phyloP scores from a whole-genome alignment of 2,113 vertebrate species.

The Poeciliopsis prolifica region DNA sequence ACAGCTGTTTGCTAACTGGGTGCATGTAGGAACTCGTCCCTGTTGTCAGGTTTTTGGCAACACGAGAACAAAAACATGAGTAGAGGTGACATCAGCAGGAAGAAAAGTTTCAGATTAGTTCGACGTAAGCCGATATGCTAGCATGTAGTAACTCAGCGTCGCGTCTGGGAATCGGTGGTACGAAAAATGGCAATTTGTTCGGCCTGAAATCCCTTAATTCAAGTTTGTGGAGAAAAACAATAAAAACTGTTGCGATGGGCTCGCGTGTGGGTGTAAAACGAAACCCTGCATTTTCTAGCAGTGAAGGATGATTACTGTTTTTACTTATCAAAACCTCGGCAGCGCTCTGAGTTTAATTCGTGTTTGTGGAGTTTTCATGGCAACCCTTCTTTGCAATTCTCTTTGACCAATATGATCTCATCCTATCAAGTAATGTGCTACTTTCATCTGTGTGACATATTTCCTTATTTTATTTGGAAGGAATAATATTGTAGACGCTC shows the following conservation, averaged over 20 bases:
- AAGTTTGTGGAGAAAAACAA: not conserved
- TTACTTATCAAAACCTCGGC: conserved; percentile 24
- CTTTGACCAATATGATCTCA: conserved; percentile 40
- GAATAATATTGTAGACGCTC: conserved; percentile 51
- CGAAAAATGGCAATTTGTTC: not conserved
- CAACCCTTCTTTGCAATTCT: conserved; percentile 11
- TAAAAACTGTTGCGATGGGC: not conserved
- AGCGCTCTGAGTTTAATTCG: conserved; percentile 18
- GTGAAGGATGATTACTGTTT: conserved; percentile 16
- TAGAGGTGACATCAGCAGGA: not conserved
- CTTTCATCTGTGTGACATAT: conserved; percentile 41
- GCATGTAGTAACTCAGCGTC: not conserved
- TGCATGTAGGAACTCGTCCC: not conserved
- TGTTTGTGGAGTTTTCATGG: not conserved
- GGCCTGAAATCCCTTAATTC: not conserved
- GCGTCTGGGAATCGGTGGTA: not conserved
- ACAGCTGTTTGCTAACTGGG: not conserved
- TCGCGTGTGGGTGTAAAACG: not conserved
- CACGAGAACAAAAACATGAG: not conserved
- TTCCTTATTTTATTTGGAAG: conserved; percentile 61
- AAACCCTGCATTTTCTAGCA: conserved; percentile 12
- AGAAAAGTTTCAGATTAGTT: not conserved
- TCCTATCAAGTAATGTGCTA: conserved; percentile 42
- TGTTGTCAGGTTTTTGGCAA: not conserved
- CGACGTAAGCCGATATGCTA: not conserved